Percentiles rank a stretch among this genome's conserved stretches.
phyloP scores from a whole-genome alignment of 2,888 invertebrate genomes.

The Platerodrilus igneus region DNA sequence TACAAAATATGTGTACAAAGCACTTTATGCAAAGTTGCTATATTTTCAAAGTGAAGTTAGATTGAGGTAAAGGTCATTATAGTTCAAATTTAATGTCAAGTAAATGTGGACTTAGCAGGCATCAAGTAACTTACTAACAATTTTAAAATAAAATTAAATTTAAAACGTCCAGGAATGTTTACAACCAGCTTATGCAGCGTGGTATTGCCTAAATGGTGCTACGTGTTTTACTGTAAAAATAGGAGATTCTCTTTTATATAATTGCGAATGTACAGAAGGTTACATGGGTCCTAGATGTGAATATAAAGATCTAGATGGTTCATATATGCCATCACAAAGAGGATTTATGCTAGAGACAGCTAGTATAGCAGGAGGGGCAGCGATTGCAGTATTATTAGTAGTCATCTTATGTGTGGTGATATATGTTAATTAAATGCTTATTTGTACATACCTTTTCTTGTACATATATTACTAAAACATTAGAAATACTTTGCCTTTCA shows the following conservation, averaged over 20 bases:
- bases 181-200: constrained; percentile 86
- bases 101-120: no score
- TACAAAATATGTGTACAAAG: no score
- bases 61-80: no score
- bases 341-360: constrained; percentile 84
- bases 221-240: constrained; percentile 93
- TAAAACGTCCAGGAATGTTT: no score
- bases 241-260: constrained; percentile 86
- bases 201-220: constrained; percentile 94
- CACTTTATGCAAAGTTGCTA: no score
- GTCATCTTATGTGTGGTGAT: constrained; percentile 64
- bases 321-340: constrained; percentile 81
- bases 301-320: constrained; percentile 94
- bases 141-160: no score
- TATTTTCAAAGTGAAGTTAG: no score
- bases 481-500: no score
- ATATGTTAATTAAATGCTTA: constrained; percentile 62
- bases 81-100: no score
- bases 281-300: constrained; percentile 94
- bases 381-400: constrained; percentile 65
- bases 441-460: no score
- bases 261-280: constrained; percentile 92
- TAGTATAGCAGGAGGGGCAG: constrained; percentile 81
- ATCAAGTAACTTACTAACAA: no score
- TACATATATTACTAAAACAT: no score